Base-by-base conservation (phyloP, 2,888 invertebrate species). In the Autographa pulchrina region DNA sequence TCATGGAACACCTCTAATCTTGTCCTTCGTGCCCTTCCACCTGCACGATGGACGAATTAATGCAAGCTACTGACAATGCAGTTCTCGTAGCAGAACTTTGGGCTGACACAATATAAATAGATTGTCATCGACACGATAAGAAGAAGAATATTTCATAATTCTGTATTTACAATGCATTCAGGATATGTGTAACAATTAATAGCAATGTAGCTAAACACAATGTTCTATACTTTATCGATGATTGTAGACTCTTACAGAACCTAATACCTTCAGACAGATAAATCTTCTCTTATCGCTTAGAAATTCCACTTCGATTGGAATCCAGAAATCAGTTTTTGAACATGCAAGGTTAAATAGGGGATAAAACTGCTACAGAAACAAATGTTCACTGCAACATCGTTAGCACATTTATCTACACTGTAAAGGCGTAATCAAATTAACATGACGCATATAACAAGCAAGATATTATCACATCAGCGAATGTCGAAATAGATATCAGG, bases 401-500 rank as follows among this genome's bases (percentile, higher is more conserved):
- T 25, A 56, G 18, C 54, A 20, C 20, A 54, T 18, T 56, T 25
- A 25, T 56, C 54, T 56, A 13, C 13, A 56, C 54, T 43, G 43
- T 62, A 63, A 31, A 52, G 32, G 43, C 48, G 62, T 68, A 68
- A 54, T 62, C 43, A 74, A 56, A 76, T 78, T 76, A 74, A 61
- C 75, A 14, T 62, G 56, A 64, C 43, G n/a, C 43, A 62, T 64
- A 65, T 77, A 75, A 77, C 58, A 43, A 20, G 41, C 56, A 25
- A 70, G 54, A 61, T 66, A 78, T 78, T 77, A 75, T 68, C 77
- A 67, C 79, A 62, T 66, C 63, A 61, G n/a, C 54, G 9, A 38
- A 18, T 58, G 16, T 38, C 41, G 25, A 20, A 56, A 18, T 20
- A 56, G 54, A 56, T 56, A 56, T 56, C 54, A 20, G 25, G 54